Conservation (phyloP, 2,113 vertebrate genomes). For the Misgurnus anguillicaudatus region DNA sequence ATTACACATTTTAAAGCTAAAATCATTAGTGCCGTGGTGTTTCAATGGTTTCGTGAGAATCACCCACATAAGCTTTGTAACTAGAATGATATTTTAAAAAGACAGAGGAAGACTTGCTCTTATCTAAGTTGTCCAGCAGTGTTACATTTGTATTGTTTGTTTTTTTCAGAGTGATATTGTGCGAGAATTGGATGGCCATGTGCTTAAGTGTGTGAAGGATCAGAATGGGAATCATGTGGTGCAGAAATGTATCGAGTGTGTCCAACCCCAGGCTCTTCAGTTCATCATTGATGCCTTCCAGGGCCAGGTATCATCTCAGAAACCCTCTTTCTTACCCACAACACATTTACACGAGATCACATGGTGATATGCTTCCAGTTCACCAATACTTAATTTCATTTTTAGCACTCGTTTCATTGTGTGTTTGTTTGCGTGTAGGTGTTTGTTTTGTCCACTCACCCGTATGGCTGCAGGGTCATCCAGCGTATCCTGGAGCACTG, state of each 20-base stretch:
- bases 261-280: constrained; percentile 97
- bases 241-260: constrained; percentile 98
- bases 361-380: no score
- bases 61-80: no score
- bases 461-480: constrained; percentile 96
- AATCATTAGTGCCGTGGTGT: no score
- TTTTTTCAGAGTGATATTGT: constrained; percentile 94
- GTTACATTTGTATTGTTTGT: no score
- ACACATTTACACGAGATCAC: no score
- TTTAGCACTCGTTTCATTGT: background rate
- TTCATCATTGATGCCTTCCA: constrained; percentile 99
- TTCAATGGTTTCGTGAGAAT: no score
- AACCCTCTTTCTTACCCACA: constrained; percentile 64
- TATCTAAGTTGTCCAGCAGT: no score
- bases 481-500: constrained; percentile 99
- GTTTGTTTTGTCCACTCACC: constrained; percentile 96
- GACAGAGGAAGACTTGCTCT: no score
- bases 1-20: no score
- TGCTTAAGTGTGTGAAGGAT: constrained; percentile 98
- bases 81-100: no score
- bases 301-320: constrained; percentile 79
- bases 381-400: no score
- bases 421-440: constrained; percentile 74
- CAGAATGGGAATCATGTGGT: constrained; percentile 99
- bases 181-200: constrained; percentile 94